Conservation (phyloP, 2,888 invertebrate genomes). For the Amiota mariae region DNA sequence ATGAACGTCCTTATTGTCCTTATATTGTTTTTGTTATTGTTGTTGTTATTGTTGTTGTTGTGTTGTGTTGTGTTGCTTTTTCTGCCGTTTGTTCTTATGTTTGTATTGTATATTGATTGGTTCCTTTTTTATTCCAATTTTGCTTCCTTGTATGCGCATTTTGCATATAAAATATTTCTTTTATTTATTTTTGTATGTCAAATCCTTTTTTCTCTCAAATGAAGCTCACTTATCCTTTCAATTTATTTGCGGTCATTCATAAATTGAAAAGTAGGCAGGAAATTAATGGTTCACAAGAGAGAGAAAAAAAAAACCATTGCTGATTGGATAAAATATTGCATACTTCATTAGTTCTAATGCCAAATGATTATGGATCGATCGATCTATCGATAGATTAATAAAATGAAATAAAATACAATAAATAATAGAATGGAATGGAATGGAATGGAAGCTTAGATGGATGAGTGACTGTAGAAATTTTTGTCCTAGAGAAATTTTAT, state of each 20-base stretch:
- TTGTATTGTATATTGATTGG: slow-evolving; percentile 35
- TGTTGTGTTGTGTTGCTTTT: not conserved
- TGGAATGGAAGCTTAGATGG: too few species aligned
- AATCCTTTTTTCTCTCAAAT: not conserved
- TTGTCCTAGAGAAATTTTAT: too few species aligned
- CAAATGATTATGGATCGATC: not conserved
- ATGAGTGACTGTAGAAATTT: too few species aligned
- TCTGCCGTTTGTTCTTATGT: slow-evolving; percentile 16
- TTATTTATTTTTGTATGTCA: slow-evolving; percentile 8
- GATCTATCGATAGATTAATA: too few species aligned
- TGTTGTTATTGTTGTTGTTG: too few species aligned
- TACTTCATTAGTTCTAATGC: slow-evolving; percentile 30
- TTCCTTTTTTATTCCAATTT: not conserved
- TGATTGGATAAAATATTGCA: slow-evolving; percentile 34
- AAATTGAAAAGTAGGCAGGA: slow-evolving; percentile 17
- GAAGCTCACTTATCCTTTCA: slow-evolving; percentile 29
- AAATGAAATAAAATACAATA: too few species aligned
- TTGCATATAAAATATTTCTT: not conserved
- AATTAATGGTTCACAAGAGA: not conserved
- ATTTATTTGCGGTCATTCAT: slow-evolving; percentile 34
- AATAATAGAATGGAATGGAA: too few species aligned
- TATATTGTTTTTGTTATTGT: not conserved
- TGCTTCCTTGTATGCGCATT: not conserved
- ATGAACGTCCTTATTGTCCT: not conserved
- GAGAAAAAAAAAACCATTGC: slow-evolving; percentile 12